phyloP scores from a whole-genome alignment of 2,113 vertebrate species.

The Urocolius indicus region DNA sequence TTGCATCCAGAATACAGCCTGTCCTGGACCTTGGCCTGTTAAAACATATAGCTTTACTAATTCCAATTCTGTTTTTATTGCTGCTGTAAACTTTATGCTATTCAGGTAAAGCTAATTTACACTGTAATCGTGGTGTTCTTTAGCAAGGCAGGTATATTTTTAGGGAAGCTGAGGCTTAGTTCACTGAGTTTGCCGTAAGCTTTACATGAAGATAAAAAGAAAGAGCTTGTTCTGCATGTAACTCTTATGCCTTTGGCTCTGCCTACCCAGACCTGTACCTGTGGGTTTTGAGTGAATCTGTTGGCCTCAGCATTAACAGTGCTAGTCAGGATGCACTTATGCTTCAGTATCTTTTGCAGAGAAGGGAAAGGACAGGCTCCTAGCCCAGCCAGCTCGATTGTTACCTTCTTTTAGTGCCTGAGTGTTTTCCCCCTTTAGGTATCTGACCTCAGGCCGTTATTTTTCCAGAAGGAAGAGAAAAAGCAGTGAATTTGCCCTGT shows the following conservation, averaged over 20 bases:
- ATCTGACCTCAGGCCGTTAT: not conserved
- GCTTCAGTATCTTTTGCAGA: not conserved
- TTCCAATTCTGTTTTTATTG: not conserved
- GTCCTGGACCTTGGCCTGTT: not conserved
- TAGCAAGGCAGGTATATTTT: not conserved
- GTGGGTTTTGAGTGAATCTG: not conserved
- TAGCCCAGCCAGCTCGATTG: not conserved
- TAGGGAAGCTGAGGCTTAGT: not conserved
- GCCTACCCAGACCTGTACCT: not conserved
- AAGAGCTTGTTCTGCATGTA: not conserved
- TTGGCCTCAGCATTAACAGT: not conserved
- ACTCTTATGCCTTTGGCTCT: not conserved
- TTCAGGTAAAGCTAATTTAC: not conserved
- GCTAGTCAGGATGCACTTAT: not conserved
- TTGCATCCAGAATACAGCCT: not conserved
- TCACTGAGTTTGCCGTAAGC: not conserved
- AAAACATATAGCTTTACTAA: not conserved
- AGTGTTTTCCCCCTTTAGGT: not conserved
- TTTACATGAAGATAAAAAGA: not conserved
- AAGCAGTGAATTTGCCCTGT: not conserved
- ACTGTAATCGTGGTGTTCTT: not conserved
- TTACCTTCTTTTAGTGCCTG: too few relatives aligned
- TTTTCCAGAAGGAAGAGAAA: not conserved
- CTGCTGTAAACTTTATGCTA: not conserved
- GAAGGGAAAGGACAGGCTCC: not conserved